These are phyloP conservation scores for Diorhabda elongata DNA, from an alignment of 1,140 invertebrate species.

Conservation along the genomic window DNA sequence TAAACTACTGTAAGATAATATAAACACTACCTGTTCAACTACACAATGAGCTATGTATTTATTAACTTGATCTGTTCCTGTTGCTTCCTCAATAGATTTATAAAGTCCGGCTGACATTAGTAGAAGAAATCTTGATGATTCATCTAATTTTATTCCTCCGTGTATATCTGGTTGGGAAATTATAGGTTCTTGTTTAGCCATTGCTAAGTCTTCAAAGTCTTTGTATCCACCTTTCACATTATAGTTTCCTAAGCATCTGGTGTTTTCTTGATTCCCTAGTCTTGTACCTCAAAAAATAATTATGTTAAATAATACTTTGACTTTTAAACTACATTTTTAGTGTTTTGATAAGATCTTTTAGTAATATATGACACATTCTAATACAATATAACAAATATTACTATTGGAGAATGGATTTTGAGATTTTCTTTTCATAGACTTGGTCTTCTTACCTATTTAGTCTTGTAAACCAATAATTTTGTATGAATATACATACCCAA, in stretches of 20 bases:
- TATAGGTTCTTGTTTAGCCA: constrained; percentile 71
- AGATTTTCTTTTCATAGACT: too few relatives aligned
- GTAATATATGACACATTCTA: too few relatives aligned
- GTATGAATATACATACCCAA: too few relatives aligned
- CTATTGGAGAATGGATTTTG: too few relatives aligned
- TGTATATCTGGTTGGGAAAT: constrained; percentile 80
- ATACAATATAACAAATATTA: too few relatives aligned
- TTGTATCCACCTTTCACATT: constrained; percentile 81
- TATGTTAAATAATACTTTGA: too few relatives aligned
- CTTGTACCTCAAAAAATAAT: constrained; percentile 50
- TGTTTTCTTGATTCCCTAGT: constrained; percentile 70
- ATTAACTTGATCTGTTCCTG: constrained; percentile 73
- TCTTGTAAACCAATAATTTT: too few relatives aligned
- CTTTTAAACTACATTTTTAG: too few relatives aligned
- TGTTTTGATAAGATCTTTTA: too few relatives aligned
- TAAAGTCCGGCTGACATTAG: constrained; percentile 83
- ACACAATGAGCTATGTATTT: constrained; percentile 74
- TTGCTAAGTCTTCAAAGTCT: constrained; percentile 70
- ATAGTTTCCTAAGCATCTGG: constrained; percentile 84
- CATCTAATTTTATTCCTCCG: constrained; percentile 73
- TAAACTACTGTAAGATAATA: not conserved
- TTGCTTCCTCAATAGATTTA: constrained; percentile 77
- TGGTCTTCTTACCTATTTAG: too few relatives aligned
- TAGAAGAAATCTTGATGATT: constrained; percentile 77
- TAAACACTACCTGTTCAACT: constrained; percentile 61